Evolutionary conservation across 2,113 vertebrate genomes (phyloP).

Genomic region (Nymphicus hollandicus): DNA sequence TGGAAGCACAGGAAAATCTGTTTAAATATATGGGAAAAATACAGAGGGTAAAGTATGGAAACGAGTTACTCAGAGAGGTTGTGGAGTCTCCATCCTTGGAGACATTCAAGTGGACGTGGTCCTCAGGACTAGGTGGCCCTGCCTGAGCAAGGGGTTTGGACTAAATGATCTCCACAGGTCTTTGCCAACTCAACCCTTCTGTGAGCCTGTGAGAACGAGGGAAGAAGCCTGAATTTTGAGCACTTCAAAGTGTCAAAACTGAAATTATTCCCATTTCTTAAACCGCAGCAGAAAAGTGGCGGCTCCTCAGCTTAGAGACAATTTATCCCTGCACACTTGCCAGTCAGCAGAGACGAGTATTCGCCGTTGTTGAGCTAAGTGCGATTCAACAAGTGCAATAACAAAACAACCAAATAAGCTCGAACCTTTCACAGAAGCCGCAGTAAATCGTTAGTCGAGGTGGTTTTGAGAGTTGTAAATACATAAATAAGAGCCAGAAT

Average conservation of each 20-base stretch:
- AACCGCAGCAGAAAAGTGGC: not conserved
- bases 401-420: not conserved
- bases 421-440: not conserved
- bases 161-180: not conserved
- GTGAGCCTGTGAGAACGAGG: not conserved
- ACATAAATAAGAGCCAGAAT: slow-evolving; percentile 4
- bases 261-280: slow-evolving; percentile 7
- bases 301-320: not conserved
- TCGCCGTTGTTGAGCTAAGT: not conserved
- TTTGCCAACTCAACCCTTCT: not conserved
- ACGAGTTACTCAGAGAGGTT: not conserved
- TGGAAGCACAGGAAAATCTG: not conserved
- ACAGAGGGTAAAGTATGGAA: not conserved
- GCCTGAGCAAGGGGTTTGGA: not conserved
- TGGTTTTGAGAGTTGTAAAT: not conserved
- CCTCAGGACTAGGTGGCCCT: not conserved
- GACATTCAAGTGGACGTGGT: not conserved
- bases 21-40: not conserved
- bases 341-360: not conserved
- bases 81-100: not conserved
- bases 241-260: not conserved
- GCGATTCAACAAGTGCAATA: not conserved
- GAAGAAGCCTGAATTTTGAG: not conserved
- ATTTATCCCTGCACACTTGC: slow-evolving; percentile 1
- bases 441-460: not conserved